These are phyloP conservation scores for Melanotaenia duboulayi DNA, from an alignment of 2,113 vertebrate genomes.

Conservation along the genomic window DNA sequence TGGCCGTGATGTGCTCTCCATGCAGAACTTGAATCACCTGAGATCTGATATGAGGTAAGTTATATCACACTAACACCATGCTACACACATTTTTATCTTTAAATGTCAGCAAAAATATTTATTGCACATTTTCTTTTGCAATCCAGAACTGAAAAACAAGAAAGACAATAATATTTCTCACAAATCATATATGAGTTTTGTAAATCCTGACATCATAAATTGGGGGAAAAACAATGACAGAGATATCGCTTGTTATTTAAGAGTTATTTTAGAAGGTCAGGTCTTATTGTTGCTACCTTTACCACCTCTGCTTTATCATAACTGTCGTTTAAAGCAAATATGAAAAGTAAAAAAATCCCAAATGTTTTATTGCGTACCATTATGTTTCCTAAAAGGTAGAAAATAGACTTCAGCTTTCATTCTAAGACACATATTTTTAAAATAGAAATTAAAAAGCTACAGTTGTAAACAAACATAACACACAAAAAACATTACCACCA, in stretches of 20 bases:
- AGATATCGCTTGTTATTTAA: background rate
- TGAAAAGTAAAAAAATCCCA: no score
- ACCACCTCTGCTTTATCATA: background rate
- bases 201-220: background rate
- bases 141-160: background rate
- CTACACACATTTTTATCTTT: constrained; percentile 26
- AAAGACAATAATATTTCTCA: background rate
- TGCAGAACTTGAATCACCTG: constrained; percentile 24
- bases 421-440: no score
- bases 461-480: no score
- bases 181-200: background rate
- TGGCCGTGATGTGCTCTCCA: constrained; percentile 12
- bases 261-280: background rate
- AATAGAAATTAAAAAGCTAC: no score
- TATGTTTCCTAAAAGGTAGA: no score
- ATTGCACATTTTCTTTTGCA: background rate
- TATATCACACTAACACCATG: constrained; percentile 5
- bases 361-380: no score
- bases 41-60: constrained; percentile 12
- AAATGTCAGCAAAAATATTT: background rate
- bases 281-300: background rate
- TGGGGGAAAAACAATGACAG: background rate
- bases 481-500: no score
- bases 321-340: no score
- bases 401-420: no score